Conservation (phyloP, 2,797 vertebrate genomes). For the Gastrophryne carolinensis region DNA sequence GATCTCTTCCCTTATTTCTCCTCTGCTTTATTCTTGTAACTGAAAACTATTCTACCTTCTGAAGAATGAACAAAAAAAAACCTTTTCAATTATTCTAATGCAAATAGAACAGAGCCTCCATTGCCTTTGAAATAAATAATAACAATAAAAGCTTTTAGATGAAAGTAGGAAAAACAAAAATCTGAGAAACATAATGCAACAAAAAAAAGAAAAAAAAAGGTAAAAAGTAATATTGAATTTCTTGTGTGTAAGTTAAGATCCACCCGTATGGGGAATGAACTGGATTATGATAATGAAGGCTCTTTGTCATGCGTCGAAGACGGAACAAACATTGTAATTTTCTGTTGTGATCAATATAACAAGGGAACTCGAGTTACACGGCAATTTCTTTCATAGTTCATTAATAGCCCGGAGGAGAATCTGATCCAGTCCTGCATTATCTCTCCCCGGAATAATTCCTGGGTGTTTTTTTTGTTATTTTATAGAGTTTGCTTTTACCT, state of each 20-base stretch:
- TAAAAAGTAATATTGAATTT: neutral
- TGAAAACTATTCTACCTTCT: neutral
- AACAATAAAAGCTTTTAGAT: constrained; percentile 18
- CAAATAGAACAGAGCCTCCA: constrained; percentile 8
- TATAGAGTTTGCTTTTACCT: neutral
- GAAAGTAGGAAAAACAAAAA: constrained; percentile 2
- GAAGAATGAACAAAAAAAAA: no score
- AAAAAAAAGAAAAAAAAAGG: neutral
- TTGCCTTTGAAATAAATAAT: constrained; percentile 16
- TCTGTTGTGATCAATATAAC: constrained; percentile 20
- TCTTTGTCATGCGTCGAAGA: neutral
- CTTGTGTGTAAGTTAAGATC: neutral
- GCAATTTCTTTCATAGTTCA: neutral
- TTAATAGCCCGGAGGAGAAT: neutral
- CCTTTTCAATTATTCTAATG: constrained; percentile 21
- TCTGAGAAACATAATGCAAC: neutral
- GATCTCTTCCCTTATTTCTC: neutral
- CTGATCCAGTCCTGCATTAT: neutral
- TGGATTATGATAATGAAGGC: constrained; percentile 12
- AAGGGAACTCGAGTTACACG: neutral
- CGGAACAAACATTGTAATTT: neutral
- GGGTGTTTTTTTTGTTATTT: neutral
- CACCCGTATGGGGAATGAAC: neutral
- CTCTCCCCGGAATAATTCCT: neutral
- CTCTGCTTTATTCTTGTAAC: constrained; percentile 6